These are phyloP conservation scores for Drosophila villosipedis DNA, from an alignment of 2,888 invertebrate genomes.

Conservation along the genomic window DNA sequence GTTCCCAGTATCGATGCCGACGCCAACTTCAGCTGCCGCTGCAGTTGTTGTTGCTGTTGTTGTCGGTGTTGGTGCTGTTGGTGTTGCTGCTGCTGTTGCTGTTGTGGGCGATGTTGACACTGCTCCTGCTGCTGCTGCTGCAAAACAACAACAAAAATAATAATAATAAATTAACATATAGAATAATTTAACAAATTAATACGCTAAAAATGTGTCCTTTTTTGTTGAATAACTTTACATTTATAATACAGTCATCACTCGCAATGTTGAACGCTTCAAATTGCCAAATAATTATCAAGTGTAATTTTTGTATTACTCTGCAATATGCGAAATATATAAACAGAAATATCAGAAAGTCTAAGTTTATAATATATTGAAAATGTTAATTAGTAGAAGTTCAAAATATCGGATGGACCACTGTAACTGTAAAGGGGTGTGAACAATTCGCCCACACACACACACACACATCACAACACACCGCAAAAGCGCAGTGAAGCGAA, in stretches of 20 bases:
- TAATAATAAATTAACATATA: neutral
- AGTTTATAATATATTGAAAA: neutral
- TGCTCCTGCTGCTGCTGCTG: constrained; percentile 39
- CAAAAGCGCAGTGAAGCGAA: constrained; percentile 22
- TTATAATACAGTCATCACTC: constrained; percentile 11
- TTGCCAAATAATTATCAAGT: neutral
- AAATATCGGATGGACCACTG: neutral
- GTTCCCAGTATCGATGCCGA: constrained; percentile 42
- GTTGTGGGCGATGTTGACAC: constrained; percentile 53
- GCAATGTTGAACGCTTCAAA: neutral
- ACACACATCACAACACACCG: constrained; percentile 4
- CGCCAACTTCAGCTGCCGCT: constrained; percentile 13
- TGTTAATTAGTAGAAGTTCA: neutral
- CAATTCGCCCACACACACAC: constrained; percentile 30
- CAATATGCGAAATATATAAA: neutral
- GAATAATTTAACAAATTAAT: neutral
- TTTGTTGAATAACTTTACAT: constrained; percentile 13
- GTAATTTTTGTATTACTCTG: neutral
- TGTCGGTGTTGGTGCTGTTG: constrained; percentile 3
- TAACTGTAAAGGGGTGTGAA: constrained; percentile 61
- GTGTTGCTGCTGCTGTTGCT: constrained; percentile 27
- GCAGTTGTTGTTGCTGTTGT: constrained; percentile 14
- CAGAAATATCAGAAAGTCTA: neutral
- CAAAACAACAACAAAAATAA: constrained; percentile 2
- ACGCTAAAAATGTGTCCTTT: constrained; percentile 13